These are phyloP conservation scores for Hassar affinis DNA, from an alignment of 2,113 vertebrate genomes.

Conservation along the genomic window DNA sequence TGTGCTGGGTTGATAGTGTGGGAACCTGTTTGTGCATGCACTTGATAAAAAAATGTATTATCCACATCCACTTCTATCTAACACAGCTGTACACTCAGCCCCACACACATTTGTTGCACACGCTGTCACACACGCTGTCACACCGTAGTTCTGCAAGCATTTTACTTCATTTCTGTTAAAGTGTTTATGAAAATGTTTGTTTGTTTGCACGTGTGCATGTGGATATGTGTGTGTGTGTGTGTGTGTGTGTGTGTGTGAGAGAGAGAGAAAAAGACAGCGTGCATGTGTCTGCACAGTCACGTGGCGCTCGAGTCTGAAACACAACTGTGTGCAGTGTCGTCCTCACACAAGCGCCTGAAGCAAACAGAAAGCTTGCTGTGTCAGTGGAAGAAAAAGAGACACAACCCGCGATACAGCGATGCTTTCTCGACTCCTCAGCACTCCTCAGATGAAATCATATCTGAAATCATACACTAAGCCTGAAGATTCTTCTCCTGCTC, in stretches of 20 bases:
- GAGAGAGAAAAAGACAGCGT: not conserved
- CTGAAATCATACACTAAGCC: not conserved
- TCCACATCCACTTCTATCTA: not conserved
- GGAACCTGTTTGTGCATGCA: no score
- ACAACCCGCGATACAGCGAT: not conserved
- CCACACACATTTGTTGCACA: not conserved
- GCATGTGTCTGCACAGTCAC: conserved; percentile 33
- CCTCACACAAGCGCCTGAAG: not conserved
- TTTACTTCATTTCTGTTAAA: not conserved
- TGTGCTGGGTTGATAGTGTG: not conserved
- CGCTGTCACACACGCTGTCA: not conserved
- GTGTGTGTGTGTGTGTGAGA: not conserved
- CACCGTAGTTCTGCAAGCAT: not conserved
- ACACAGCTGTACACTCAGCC: not conserved
- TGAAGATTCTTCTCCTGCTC: not conserved
- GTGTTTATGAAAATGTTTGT: not conserved
- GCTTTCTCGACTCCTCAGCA: not conserved
- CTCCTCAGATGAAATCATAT: not conserved
- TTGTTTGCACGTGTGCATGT: not conserved
- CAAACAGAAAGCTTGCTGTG: not conserved
- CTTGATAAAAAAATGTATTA: not conserved
- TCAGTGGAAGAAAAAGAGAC: not conserved
- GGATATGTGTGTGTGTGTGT: not conserved
- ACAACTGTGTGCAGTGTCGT: not conserved
- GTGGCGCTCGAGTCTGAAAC: not conserved